Evolutionary conservation across 2,888 invertebrate species (phyloP).

Genomic region (Chloroclysta siterata): DNA sequence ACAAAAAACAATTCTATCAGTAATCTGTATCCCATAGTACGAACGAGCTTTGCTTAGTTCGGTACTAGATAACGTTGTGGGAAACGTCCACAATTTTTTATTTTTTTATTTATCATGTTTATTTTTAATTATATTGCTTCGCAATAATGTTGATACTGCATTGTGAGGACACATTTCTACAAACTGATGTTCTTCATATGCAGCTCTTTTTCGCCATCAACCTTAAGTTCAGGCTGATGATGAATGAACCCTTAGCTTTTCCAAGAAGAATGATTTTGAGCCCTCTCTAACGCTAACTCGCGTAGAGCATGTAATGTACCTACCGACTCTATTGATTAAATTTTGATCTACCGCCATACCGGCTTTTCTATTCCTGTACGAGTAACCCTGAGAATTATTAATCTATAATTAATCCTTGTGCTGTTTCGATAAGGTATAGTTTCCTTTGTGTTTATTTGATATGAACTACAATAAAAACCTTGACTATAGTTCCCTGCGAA

Average conservation of each 20-base stretch:
- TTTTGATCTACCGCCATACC: constrained; percentile 20
- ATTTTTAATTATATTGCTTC: too few relatives aligned
- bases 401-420: constrained; percentile 37
- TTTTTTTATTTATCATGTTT: too few relatives aligned
- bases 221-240: not conserved
- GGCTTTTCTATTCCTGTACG: constrained; percentile 43
- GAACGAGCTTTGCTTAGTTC: too few relatives aligned
- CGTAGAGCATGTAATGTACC: constrained; percentile 6
- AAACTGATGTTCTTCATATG: too few relatives aligned
- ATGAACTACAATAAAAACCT: constrained; percentile 43
- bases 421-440: constrained; percentile 43
- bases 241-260: not conserved
- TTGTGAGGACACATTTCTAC: too few relatives aligned
- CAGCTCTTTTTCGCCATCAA: too few relatives aligned
- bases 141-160: too few relatives aligned
- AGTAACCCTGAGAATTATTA: constrained; percentile 39
- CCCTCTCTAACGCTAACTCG: not conserved
- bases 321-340: constrained; percentile 27
- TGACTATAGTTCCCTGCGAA: constrained; percentile 51
- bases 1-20: too few relatives aligned
- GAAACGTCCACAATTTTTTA: too few relatives aligned
- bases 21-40: too few relatives aligned
- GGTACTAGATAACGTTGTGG: too few relatives aligned
- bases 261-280: not conserved
- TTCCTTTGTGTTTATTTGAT: constrained; percentile 37